phyloP scores from a whole-genome alignment of 37 sponge, comb jelly and placozoan genomes.

The Amphimedon queenslandica region DNA sequence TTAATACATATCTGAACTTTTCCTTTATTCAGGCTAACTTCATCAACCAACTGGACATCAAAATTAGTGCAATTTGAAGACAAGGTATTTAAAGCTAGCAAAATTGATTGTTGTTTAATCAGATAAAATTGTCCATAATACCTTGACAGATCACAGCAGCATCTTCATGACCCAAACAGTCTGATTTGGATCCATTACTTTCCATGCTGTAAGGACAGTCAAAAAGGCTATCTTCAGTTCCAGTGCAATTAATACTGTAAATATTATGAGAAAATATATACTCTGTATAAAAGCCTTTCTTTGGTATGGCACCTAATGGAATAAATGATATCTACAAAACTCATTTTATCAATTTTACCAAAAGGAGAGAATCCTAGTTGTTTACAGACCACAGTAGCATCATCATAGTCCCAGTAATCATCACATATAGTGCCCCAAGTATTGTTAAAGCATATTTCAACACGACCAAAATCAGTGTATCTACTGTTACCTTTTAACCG shows the following conservation, averaged over 20 bases:
- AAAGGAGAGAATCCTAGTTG: constrained; percentile 44
- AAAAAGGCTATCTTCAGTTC: neutral
- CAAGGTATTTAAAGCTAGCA: too few relatives aligned
- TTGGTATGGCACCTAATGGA: constrained; percentile 17
- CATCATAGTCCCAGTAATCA: constrained; percentile 37
- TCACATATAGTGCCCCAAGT: constrained; percentile 45
- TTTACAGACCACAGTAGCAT: constrained; percentile 53
- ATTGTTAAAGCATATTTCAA: constrained; percentile 24
- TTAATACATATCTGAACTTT: too few relatives aligned
- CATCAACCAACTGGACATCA: too few relatives aligned
- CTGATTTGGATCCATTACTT: neutral
- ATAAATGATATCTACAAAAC: neutral
- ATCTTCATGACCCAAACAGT: constrained; percentile 9
- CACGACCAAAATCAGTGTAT: constrained; percentile 15
- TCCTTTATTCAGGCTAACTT: too few relatives aligned
- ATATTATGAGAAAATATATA: neutral
- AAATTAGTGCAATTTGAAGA: too few relatives aligned
- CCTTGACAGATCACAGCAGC: constrained; percentile 39
- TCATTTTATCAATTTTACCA: too few relatives aligned
- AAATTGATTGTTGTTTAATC: too few relatives aligned
- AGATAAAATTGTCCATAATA: too few relatives aligned
- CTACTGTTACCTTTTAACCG: constrained; percentile 2
- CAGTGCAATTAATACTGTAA: constrained; percentile 10
- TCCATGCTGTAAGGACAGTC: neutral
- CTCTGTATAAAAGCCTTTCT: neutral